Evolutionary conservation across 2,113 vertebrate genomes (phyloP), one percentile per base, ranked within the genome.

Genomic region (Uria lomvia): DNA sequence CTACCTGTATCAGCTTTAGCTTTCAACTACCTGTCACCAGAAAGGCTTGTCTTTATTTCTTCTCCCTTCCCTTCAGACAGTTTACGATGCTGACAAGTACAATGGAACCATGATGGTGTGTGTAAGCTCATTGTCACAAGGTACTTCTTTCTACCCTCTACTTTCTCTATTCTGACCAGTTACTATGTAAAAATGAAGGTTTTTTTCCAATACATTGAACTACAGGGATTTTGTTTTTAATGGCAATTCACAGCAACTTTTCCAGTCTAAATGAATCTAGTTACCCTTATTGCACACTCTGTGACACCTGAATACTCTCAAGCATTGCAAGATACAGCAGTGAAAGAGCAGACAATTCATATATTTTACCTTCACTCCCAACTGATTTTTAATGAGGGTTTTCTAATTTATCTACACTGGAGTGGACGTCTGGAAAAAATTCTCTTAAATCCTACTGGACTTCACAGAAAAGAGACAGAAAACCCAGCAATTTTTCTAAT

Each of bases 341-440:
- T 15, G 11, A 42, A 88, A 90, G 26, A 84, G 42, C 1, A 52
- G 36, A 36, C 12, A 63, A 47, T 53, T 47, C 14, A 23, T 45
- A 20, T 40, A 15, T n/a, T 80, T 67, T 24, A 49, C 23, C 8
- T 58, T 53, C 18, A 59, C 72, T 47, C 40, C 90, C 93, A 86
- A 95, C 42, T 59, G 71, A 93, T 90, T 95, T 95, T 90, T 34
- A 91, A 50, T 95, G 86, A 95, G 96, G 62, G 53, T 94, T 93
- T 96, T 97, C 71, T 91, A 86, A 90, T 47, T 87, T 78, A 50
- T 63, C 92, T 94, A 43, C 73, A 74, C 55, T 80, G 36, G 18
- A 45, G 42, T 66, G 65, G 53, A 43, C 38, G 42, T 40, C 70
- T 7, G 83, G 58, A 82, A 42, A 86, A 73, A 87, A 78, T 27